Conservation (phyloP, 2,113 vertebrate species). For the Oreochromis spilurus region DNA sequence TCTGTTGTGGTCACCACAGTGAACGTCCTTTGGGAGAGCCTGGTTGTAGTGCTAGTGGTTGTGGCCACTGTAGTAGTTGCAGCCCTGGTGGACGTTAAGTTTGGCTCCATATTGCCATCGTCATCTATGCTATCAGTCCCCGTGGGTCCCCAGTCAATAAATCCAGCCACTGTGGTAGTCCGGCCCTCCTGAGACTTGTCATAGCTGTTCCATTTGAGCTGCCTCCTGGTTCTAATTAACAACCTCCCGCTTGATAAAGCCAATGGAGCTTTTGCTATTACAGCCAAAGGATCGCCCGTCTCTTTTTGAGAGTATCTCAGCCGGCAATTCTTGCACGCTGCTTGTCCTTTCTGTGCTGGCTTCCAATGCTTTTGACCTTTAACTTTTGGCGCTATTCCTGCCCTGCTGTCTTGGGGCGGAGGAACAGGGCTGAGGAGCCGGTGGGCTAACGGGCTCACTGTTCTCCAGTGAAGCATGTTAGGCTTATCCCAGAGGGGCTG, state of each 20-base stretch:
- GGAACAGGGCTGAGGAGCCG: slow-evolving; percentile 56
- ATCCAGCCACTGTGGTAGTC: slow-evolving; percentile 77
- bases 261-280: slow-evolving; percentile 27
- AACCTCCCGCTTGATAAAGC: slow-evolving; percentile 46
- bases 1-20: slow-evolving; percentile 65
- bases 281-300: slow-evolving; percentile 24
- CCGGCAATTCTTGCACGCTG: slow-evolving; percentile 57
- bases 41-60: slow-evolving; percentile 63
- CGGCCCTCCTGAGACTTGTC: slow-evolving; percentile 71
- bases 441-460: slow-evolving; percentile 62
- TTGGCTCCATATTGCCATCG: slow-evolving; percentile 47
- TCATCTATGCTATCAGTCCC: slow-evolving; percentile 68
- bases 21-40: slow-evolving; percentile 68
- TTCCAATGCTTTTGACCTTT: slow-evolving; percentile 54
- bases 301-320: slow-evolving; percentile 53
- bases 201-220: slow-evolving; percentile 70
- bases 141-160: slow-evolving; percentile 80
- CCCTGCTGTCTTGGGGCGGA: slow-evolving; percentile 43
- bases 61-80: slow-evolving; percentile 62
- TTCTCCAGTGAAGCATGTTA: slow-evolving; percentile 69
- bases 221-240: slow-evolving; percentile 68
- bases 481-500: slow-evolving; percentile 66
- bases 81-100: slow-evolving; percentile 61
- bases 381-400: slow-evolving; percentile 33
- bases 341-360: slow-evolving; percentile 44